Conservation (phyloP, 2,797 vertebrate species). For the Carcharodon carcharias region DNA sequence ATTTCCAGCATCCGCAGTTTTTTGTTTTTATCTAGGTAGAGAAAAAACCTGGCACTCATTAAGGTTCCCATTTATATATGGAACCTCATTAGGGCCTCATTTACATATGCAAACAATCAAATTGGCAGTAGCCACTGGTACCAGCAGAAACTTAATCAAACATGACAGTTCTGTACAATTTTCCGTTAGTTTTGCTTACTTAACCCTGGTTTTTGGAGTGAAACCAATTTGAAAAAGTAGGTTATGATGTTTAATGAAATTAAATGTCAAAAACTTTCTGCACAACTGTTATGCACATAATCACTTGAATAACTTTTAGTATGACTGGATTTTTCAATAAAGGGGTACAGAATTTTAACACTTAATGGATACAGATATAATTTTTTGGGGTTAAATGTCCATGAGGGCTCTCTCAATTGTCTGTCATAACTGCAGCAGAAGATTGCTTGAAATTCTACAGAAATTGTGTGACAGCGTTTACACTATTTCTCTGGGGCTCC, state of each 20-base stretch:
- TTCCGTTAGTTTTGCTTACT: not conserved
- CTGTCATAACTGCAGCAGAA: not conserved
- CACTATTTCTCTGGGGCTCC: not conserved
- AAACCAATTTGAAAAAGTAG: not conserved
- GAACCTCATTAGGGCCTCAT: not conserved
- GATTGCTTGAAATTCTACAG: not conserved
- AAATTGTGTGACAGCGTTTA: not conserved
- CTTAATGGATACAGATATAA: not conserved
- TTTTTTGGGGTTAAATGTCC: not conserved
- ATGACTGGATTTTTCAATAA: not conserved
- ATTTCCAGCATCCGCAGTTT: too few species aligned
- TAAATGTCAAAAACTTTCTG: not conserved
- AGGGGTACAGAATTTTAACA: not conserved
- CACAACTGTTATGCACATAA: not conserved
- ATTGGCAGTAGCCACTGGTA: not conserved
- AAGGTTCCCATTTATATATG: not conserved
- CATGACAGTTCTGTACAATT: not conserved
- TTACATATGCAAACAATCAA: not conserved
- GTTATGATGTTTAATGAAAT: not conserved
- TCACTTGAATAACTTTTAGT: not conserved
- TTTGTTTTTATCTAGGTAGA: too few species aligned
- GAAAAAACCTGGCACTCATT: not conserved
- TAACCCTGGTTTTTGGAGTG: not conserved
- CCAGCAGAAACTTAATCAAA: constrained; percentile 5
- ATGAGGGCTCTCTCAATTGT: not conserved